Conservation (phyloP, 2,797 vertebrate genomes). For the Anniella stebbinsi region DNA sequence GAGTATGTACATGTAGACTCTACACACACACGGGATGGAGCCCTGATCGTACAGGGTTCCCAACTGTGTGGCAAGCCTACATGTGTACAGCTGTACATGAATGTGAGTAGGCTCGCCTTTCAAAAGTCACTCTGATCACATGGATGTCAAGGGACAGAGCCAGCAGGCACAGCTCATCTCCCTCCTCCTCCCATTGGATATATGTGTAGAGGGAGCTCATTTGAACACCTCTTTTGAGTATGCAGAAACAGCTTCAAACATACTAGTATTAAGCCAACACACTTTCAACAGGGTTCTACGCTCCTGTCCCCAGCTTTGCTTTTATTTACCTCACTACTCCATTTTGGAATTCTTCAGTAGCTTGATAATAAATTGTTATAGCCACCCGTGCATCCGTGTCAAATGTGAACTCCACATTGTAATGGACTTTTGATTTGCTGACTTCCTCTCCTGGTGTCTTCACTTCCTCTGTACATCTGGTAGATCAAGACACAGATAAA, state of each 20-base stretch:
- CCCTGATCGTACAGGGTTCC: neutral
- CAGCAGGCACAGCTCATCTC: neutral
- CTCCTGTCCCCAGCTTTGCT: neutral
- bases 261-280: neutral
- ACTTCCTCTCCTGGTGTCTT: constrained; percentile 89
- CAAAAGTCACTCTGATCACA: neutral
- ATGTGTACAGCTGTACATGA: neutral
- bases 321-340: constrained; percentile 94
- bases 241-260: neutral
- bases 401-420: constrained; percentile 98
- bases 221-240: neutral
- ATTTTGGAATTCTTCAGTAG: constrained; percentile 94
- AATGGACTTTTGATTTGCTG: constrained; percentile 85
- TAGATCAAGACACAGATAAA: constrained; percentile 3
- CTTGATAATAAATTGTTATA: constrained; percentile 99
- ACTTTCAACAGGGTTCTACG: neutral
- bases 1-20: no score
- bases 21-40: no score
- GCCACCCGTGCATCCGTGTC: constrained; percentile 94
- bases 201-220: neutral
- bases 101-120: neutral
- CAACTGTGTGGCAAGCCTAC: no score
- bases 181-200: neutral
- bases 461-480: constrained; percentile 92
- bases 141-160: neutral